These are phyloP conservation scores for Sipunculus nudus DNA, from an alignment of 2,888 invertebrate genomes.

Conservation along the genomic window DNA sequence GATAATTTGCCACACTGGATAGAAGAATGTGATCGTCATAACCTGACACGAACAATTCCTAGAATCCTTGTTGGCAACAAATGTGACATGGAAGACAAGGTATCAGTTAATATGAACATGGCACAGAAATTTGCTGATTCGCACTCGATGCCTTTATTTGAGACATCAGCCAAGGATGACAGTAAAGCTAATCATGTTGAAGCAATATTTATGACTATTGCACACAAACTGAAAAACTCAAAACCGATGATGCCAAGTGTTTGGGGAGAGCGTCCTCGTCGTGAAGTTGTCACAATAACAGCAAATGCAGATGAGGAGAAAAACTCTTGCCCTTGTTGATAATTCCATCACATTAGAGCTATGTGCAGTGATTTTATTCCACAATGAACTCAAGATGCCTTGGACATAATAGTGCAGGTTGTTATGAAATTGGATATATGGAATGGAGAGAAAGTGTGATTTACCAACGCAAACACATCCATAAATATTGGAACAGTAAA, in stretches of 20 bases:
- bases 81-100: slow-evolving; percentile 73
- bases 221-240: slow-evolving; percentile 78
- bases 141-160: slow-evolving; percentile 79
- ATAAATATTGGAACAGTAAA: too few species aligned
- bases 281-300: too few species aligned
- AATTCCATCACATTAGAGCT: too few species aligned
- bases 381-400: too few species aligned
- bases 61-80: slow-evolving; percentile 81
- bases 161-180: slow-evolving; percentile 82
- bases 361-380: too few species aligned
- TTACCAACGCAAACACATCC: too few species aligned
- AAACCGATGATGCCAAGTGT: slow-evolving; percentile 74
- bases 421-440: too few species aligned
- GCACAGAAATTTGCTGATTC: slow-evolving; percentile 73
- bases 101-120: slow-evolving; percentile 75
- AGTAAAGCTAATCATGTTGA: slow-evolving; percentile 80
- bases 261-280: too few species aligned
- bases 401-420: too few species aligned
- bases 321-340: too few species aligned
- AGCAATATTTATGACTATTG: slow-evolving; percentile 83
- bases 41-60: slow-evolving; percentile 73
- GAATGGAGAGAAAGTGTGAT: too few species aligned
- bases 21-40: slow-evolving; percentile 78
- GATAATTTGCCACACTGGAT: slow-evolving; percentile 79
- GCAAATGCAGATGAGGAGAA: too few species aligned